Base-by-base conservation (phyloP, 2,797 vertebrate species). In the Benthosema pterotum region DNA sequence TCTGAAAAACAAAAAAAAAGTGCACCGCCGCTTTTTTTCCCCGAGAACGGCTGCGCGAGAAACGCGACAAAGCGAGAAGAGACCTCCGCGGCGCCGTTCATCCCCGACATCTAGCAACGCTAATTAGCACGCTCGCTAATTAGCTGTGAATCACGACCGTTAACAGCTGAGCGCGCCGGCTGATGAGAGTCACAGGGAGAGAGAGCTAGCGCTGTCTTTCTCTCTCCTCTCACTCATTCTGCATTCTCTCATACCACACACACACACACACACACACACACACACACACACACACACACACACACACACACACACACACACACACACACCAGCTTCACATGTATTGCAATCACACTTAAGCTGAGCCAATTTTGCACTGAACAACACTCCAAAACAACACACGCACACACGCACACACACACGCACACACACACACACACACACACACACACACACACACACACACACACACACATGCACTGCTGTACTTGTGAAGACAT, bases 51-150 rank as follows among this genome's bases (percentile, higher is more conserved):
- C n/a, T 5, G 42, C 16, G n/a, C 13, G 61, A 48, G 25, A 19
- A 66, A 63, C 73, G 49, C 73, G 80, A 69, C 47, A 0, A 18
- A 69, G 74, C 80, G 79, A 72, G 63, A 38, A 72, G 73, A 72
- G 32, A 1, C 68, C 57, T 54, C 67, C 67, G 65, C 56, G 56
- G 60, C 64, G 66, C 71, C 71, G 73, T 83, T 83, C 83, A 74
- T 83, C 84, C 42, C 88, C 85, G 87, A 89, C 85, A 84, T 83
- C 72, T 74, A 72, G 67, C 32, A 38, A 9, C 55, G 71, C 80
- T 90, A 91, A 91, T 91, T 90, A 90, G 87, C 83, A 75, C 76
- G 79, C 81, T 72, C 57, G 68, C 89, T 92, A 91, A 92, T 93
- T 90, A 89, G 82, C 86, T 86, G 84, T 87, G 87, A 92, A 92